Evolutionary conservation across 1,140 invertebrate genomes (phyloP).

Genomic region (Trissolcus basalis): DNA sequence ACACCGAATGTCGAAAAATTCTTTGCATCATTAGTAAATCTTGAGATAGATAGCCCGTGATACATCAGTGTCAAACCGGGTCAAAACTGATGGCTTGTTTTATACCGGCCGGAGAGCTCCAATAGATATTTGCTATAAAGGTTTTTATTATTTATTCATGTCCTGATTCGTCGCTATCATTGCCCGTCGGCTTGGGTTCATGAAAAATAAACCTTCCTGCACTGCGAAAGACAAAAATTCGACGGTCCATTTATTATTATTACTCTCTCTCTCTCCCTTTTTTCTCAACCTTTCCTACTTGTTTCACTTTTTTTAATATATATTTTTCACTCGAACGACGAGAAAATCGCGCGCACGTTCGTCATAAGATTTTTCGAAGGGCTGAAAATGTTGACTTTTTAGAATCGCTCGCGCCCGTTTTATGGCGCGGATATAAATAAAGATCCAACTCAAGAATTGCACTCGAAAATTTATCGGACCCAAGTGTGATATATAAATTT

Average conservation of each 20-base stretch:
- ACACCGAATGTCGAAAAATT: constrained; percentile 11
- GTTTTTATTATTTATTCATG: constrained; percentile 23
- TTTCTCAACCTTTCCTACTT: no score
- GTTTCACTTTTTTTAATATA: no score
- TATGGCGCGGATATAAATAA: constrained; percentile 23
- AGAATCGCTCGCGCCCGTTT: constrained; percentile 7
- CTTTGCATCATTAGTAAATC: constrained; percentile 12
- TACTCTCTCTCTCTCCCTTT: no score
- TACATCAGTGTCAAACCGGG: constrained; percentile 10
- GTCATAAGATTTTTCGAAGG: no score
- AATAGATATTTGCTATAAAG: constrained; percentile 7
- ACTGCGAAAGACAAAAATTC: no score
- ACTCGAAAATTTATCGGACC: constrained; percentile 11
- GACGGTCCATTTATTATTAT: no score
- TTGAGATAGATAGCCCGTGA: constrained; percentile 13
- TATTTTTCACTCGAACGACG: no score
- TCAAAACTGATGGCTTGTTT: constrained; percentile 17
- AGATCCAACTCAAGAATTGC: constrained; percentile 8
- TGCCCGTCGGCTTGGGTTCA: constrained; percentile 10
- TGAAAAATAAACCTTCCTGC: constrained; percentile 6
- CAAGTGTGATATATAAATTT: constrained; percentile 28
- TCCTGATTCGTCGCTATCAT: constrained; percentile 16
- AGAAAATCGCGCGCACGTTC: no score
- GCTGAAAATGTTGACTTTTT: constrained; percentile 6
- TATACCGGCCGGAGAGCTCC: constrained; percentile 1